Base-by-base conservation (phyloP, 2,888 invertebrate genomes). In the Agapostemon virescens region DNA sequence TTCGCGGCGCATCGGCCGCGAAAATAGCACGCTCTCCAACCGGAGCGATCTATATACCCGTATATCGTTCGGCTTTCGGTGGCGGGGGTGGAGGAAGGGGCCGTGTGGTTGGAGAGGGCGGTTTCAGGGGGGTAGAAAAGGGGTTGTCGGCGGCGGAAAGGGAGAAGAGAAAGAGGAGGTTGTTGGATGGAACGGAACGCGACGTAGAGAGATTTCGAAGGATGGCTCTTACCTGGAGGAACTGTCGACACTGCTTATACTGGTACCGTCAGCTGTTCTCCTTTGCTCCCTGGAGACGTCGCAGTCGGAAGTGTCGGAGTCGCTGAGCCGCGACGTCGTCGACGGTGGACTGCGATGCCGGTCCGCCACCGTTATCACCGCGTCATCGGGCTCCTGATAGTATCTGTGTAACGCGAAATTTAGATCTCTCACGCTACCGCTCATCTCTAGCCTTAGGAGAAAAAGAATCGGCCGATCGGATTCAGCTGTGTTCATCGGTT, bases 191-290 rank as follows among this genome's bases (percentile, higher is more conserved):
- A 52, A 72, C 67, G 71, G 69, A 42, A 71, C 72, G 79, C 74
- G 70, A 63, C 71, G 68, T 70, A 77, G 45, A 61, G 64, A 75
- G 69, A 84, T 86, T 73, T 80, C 71, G 82, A 84, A 66, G 77
- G 81, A 81, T 78, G 66, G 61, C 38, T 69, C 88, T 91, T 89
- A 94, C 94, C 98, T 98, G 87, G 97, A 96, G 88, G 97, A 97
- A 93, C 98, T 98, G 84, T 97, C 98, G 87, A 98, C 95, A 92
- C 98, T 98, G 92, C 98, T 98, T 88, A 98, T 96, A 92, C 98
- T 98, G 88, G 96, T 96, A 79, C 96, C 96, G 93, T 96, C 96
- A 86, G 96, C 95, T 89, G 96, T 95, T 90, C 96, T 93, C 88
- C 95, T 93, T 88, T 95, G 94, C 85, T 92, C 93, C 84, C 92